Percentiles rank a stretch among this genome's conserved stretches.
Conservation (phyloP, 1,140 invertebrate genomes). For the Ceratoteleas bidentatus region DNA sequence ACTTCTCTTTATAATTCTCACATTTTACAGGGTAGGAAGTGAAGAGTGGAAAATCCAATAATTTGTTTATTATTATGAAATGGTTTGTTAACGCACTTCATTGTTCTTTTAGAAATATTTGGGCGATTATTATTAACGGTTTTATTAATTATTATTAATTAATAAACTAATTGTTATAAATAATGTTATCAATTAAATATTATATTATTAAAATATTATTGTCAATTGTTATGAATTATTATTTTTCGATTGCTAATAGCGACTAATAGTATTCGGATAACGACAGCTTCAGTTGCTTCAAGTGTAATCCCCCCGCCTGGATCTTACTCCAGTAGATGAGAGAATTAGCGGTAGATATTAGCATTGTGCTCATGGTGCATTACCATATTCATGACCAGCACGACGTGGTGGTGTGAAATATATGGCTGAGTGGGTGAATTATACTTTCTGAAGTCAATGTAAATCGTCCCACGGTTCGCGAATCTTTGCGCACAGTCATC, state of each 20-base stretch:
- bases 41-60: too few species aligned
- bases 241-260: conserved; percentile 20
- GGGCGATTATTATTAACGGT: too few species aligned
- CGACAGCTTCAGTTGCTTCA: conserved; percentile 42
- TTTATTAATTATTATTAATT: too few species aligned
- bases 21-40: too few species aligned
- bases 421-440: conserved; percentile 61
- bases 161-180: too few species aligned
- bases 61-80: too few species aligned
- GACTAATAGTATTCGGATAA: conserved; percentile 28
- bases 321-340: conserved; percentile 48
- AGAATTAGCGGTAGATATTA: conserved; percentile 65
- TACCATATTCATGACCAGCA: conserved; percentile 65
- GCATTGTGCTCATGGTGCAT: conserved; percentile 62
- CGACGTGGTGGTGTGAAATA: conserved; percentile 53
- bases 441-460: conserved; percentile 62
- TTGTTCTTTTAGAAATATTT: too few species aligned
- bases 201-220: background rate
- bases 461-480: conserved; percentile 55
- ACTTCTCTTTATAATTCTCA: too few species aligned
- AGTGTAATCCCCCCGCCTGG: conserved; percentile 26
- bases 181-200: background rate
- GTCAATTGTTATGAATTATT: conserved; percentile 4
- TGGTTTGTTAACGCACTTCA: too few species aligned
- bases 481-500: conserved; percentile 44